These are phyloP conservation scores for Ephialtes manifestator DNA, from an alignment of 2,888 invertebrate species.

Conservation along the genomic window DNA sequence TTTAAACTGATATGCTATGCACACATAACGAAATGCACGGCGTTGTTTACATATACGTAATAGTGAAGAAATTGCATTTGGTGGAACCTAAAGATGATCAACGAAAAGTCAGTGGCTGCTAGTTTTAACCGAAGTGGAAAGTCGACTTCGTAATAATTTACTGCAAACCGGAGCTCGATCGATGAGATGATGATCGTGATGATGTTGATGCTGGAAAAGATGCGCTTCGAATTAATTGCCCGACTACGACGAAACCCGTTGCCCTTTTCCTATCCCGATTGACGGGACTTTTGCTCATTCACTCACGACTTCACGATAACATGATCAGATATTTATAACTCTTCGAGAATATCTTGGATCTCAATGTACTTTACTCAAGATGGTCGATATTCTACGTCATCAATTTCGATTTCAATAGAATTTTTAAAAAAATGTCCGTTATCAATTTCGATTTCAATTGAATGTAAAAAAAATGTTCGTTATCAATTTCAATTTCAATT, in stretches of 20 bases:
- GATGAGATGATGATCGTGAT: background rate
- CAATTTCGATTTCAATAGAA: conserved; percentile 5
- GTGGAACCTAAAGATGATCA: background rate
- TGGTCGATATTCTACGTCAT: conserved; percentile 37
- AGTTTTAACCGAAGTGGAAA: conserved; percentile 26
- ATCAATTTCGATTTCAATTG: too few relatives aligned
- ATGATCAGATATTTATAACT: conserved; percentile 61
- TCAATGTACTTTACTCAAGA: conserved; percentile 31
- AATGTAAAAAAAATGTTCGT: background rate
- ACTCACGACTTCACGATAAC: conserved; percentile 35
- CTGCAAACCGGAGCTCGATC: conserved; percentile 1
- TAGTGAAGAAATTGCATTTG: background rate
- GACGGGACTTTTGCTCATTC: conserved; percentile 55
- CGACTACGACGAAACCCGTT: conserved; percentile 75
- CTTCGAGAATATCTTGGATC: conserved; percentile 39
- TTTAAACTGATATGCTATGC: too few relatives aligned
- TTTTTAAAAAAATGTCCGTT: background rate
- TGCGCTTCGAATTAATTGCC: conserved; percentile 69
- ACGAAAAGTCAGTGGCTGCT: conserved; percentile 20
- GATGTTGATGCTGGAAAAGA: conserved; percentile 37
- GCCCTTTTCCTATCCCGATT: conserved; percentile 76
- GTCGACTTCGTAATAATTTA: conserved; percentile 15
- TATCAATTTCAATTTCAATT: conserved; percentile 24
- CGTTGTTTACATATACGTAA: background rate
- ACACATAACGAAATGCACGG: background rate